Evolutionary conservation across 1,140 invertebrate species (phyloP), one percentile per base, ranked within the genome.

Genomic region (Nephila pilipes): DNA sequence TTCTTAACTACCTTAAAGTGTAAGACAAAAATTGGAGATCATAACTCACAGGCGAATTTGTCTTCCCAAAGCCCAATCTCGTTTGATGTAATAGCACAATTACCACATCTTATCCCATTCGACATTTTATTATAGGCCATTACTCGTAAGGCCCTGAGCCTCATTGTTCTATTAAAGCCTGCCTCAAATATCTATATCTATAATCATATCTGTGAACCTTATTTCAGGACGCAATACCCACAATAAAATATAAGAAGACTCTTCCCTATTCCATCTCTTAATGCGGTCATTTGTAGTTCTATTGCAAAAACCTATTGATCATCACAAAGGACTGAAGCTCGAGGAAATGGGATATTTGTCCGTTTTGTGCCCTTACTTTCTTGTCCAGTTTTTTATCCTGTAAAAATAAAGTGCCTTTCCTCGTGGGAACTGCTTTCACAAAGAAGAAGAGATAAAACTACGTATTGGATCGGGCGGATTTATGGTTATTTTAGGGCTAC

Each of bases 271-370:
- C 46, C 29, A 12, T 54, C 55, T 36, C 55, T 91, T 83, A 91
- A 91, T 91, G 46, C n/a, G 57, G 46, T 91, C 89, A 91, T 91
- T 91, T 91, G 58, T 91, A 91, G 75, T 91, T 91, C 69, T 83
- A 91, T 81, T 58, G 75, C 79, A 83, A 91, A 83, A 83, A 25
- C 57, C 79, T 63, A 91, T 83, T 83, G 79, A 91, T 91, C 89
- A 91, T 46, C 54, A 83, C 38, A 12, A n/a, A 5, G 80, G 80
- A 25, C 46, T 57, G 38, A 22, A 55, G 80, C 54, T 55, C 20
- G 20, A 69, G 87, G 63, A 88, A 88, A 69, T 88, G 63, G 36
- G 87, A 88, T 88, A 88, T 88, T 88, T 83, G 83, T 85, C 55
- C 55, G 83, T 32, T 85, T 25, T 29, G 83, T 85, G 20, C 83